Evolutionary conservation across 2,113 vertebrate species (phyloP).

Genomic region (Calyptommatus sinebrachiatus): DNA sequence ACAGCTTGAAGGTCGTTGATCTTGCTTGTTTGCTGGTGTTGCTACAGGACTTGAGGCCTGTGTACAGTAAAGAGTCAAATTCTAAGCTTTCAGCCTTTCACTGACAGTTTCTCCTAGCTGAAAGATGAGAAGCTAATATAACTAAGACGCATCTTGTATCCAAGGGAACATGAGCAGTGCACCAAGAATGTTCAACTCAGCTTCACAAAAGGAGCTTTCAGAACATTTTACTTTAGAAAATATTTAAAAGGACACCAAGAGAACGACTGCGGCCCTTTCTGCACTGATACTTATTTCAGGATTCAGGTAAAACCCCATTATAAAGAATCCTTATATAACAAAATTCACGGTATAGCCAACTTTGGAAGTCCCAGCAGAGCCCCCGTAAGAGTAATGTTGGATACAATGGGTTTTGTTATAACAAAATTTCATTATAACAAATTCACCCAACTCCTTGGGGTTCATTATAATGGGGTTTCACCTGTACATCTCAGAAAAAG

Average conservation of each 20-base stretch:
- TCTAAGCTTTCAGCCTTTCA: neutral
- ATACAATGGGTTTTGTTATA: too few relatives aligned
- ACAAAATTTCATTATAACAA: too few relatives aligned
- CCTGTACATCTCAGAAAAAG: too few relatives aligned
- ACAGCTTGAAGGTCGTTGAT: neutral
- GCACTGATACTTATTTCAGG: too few relatives aligned
- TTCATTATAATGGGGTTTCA: too few relatives aligned
- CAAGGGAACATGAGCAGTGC: slow-evolving; percentile 24
- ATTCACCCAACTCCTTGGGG: too few relatives aligned
- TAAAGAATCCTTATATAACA: too few relatives aligned
- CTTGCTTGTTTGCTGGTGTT: too few relatives aligned
- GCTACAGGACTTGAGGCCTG: neutral
- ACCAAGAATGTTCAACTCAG: neutral
- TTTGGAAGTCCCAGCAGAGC: too few relatives aligned
- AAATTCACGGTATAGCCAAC: too few relatives aligned
- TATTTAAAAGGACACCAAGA: neutral
- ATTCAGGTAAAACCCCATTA: too few relatives aligned
- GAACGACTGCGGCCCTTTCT: neutral
- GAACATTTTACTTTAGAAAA: neutral
- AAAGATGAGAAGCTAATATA: slow-evolving; percentile 33
- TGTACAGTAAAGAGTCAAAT: neutral
- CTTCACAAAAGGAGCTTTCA: neutral
- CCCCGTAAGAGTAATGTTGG: too few relatives aligned
- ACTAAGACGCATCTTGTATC: slow-evolving; percentile 45
- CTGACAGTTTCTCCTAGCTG: neutral